These are phyloP conservation scores for Phalacrocorax carbo DNA, from an alignment of 2,113 vertebrate species.

Conservation along the genomic window DNA sequence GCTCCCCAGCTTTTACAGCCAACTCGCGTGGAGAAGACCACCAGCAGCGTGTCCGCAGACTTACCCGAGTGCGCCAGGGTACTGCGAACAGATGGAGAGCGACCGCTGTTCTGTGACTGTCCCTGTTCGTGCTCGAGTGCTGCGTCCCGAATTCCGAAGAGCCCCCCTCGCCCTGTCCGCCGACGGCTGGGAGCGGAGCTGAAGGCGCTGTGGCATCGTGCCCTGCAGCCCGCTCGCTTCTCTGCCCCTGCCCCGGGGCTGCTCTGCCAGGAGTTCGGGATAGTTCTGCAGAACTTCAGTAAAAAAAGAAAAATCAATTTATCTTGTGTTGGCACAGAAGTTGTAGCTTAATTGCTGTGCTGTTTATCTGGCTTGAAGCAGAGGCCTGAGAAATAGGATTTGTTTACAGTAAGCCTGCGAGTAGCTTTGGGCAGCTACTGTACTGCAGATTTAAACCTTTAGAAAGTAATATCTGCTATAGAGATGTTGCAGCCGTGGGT, in stretches of 20 bases:
- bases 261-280: neutral
- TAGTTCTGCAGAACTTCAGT: neutral
- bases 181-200: rapidly evolving
- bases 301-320: neutral
- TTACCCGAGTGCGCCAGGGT: rapidly evolving
- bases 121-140: neutral
- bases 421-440: neutral
- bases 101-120: neutral
- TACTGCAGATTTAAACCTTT: neutral
- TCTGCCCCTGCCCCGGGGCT: neutral
- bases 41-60: neutral
- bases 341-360: rapidly evolving
- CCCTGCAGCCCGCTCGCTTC: neutral
- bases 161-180: neutral
- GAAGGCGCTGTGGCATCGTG: neutral
- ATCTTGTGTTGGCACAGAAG: neutral
- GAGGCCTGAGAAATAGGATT: neutral
- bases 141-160: neutral
- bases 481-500: neutral
- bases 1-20: neutral
- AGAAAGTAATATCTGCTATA: rapidly evolving
- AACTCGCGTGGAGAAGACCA: rapidly evolving
- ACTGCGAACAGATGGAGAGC: rapidly evolving
- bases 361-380: neutral
- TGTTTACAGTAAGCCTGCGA: neutral